Conservation (phyloP, 2,888 invertebrate species). For the Lasioglossum pauxillum region DNA sequence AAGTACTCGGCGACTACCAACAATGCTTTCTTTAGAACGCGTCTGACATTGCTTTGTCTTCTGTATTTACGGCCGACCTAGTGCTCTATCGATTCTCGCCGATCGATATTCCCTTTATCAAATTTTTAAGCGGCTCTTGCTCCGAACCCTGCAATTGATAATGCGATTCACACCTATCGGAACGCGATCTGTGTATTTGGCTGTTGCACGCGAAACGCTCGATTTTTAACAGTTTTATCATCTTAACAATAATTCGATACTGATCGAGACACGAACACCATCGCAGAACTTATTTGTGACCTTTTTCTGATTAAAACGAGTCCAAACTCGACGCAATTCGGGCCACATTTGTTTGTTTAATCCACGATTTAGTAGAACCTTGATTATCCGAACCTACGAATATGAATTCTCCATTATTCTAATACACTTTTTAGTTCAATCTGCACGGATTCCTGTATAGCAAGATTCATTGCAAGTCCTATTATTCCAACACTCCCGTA, state of each 20-base stretch:
- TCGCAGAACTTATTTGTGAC: neutral
- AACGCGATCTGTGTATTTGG: neutral
- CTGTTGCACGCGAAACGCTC: neutral
- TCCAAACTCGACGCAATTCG: neutral
- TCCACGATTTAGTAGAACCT: too few relatives aligned
- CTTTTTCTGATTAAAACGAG: neutral
- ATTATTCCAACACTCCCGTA: too few relatives aligned
- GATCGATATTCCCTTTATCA: neutral
- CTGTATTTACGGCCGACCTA: slow-evolving; percentile 30
- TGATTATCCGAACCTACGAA: too few relatives aligned
- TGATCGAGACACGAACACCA: neutral
- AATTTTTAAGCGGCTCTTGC: neutral
- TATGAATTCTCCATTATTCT: too few relatives aligned
- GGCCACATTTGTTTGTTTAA: neutral
- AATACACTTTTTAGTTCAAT: too few relatives aligned
- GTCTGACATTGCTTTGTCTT: slow-evolving; percentile 16
- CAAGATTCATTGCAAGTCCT: too few relatives aligned
- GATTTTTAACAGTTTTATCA: neutral
- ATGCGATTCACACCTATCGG: neutral
- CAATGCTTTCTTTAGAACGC: slow-evolving; percentile 23
- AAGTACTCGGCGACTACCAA: slow-evolving; percentile 25
- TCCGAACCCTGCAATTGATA: neutral
- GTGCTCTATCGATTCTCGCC: slow-evolving; percentile 20
- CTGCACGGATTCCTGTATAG: too few relatives aligned
- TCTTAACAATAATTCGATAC: too few relatives aligned